Conservation (phyloP, 2,797 vertebrate species). For the Falco naumanni region DNA sequence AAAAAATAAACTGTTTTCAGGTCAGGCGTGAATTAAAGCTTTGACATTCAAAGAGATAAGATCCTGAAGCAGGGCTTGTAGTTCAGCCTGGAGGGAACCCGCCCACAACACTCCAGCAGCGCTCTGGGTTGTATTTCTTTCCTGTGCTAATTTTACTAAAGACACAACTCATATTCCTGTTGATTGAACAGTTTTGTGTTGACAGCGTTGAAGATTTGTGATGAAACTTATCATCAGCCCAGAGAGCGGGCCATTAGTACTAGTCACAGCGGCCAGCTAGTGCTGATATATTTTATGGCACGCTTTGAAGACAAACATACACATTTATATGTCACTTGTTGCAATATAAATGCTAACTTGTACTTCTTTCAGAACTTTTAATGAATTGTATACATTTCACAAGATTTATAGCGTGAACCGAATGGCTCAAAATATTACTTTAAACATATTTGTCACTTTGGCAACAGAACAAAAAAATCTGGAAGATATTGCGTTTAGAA, state of each 20-base stretch:
- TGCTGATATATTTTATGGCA: slow-evolving; percentile 32
- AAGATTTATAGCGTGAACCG: slow-evolving; percentile 80
- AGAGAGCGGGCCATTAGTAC: background rate
- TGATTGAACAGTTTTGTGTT: slow-evolving; percentile 60
- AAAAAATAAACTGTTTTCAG: background rate
- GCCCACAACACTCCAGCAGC: background rate
- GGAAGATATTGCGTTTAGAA: slow-evolving; percentile 64
- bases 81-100: background rate
- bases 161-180: slow-evolving; percentile 51
- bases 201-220: slow-evolving; percentile 67
- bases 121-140: slow-evolving; percentile 27
- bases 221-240: slow-evolving; percentile 12
- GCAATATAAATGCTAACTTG: slow-evolving; percentile 74
- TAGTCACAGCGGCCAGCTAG: background rate
- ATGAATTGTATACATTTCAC: slow-evolving; percentile 73
- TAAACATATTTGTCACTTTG: slow-evolving; percentile 83
- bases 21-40: background rate
- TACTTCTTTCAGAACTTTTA: slow-evolving; percentile 81
- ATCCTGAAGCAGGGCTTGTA: background rate
- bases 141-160: slow-evolving; percentile 60
- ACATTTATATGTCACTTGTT: slow-evolving; percentile 74
- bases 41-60: background rate
- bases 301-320: slow-evolving; percentile 44
- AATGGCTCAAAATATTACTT: slow-evolving; percentile 78
- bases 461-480: slow-evolving; percentile 76